phyloP scores from a whole-genome alignment of 2,113 vertebrate genomes.

The Nothocercus nigrocapillus region DNA sequence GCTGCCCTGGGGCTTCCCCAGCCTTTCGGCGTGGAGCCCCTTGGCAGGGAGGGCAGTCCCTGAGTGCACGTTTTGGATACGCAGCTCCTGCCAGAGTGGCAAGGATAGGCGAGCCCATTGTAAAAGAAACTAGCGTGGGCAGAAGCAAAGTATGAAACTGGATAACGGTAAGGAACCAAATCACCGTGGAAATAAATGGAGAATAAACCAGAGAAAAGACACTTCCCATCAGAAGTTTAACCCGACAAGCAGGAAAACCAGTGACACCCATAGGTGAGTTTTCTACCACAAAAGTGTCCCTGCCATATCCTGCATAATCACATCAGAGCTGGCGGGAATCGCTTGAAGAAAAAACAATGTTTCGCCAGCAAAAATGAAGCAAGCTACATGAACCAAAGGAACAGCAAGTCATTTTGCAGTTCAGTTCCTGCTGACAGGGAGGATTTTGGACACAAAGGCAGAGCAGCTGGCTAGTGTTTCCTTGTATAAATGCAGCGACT shows the following conservation, averaged over 20 bases:
- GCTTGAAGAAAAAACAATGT: background rate
- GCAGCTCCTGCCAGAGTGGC: background rate
- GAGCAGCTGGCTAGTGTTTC: slow-evolving; percentile 47
- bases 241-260: slow-evolving; percentile 33
- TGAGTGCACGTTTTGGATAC: background rate
- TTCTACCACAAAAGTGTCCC: background rate
- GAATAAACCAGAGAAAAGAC: background rate
- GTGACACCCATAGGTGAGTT: slow-evolving; percentile 59
- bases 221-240: background rate
- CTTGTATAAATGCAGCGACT: slow-evolving; percentile 19
- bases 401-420: slow-evolving; percentile 2
- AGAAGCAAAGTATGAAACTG: background rate
- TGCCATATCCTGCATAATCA: background rate
- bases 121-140: background rate
- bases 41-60: background rate
- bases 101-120: background rate
- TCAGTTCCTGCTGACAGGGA: slow-evolving; percentile 32
- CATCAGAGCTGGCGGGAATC: background rate
- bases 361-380: slow-evolving; percentile 7
- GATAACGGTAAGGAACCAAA: background rate
- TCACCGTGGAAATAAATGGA: background rate
- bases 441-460: background rate
- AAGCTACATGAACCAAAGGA: background rate
- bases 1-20: background rate
- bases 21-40: background rate